These are phyloP conservation scores for Phymatocera aterrima DNA, from an alignment of 2,888 invertebrate species.

Conservation along the genomic window DNA sequence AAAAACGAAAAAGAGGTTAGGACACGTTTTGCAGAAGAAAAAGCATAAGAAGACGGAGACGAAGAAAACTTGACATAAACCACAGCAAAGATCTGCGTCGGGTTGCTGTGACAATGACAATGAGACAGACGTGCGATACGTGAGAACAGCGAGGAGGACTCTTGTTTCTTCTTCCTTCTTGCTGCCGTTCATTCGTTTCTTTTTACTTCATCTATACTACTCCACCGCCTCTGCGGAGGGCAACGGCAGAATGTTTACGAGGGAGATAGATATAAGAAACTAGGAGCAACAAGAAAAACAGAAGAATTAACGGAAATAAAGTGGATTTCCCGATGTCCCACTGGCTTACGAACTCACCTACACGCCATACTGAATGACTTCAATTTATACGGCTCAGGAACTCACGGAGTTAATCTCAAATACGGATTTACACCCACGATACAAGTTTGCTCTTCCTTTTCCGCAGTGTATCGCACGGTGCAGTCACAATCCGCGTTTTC, in stretches of 20 bases:
- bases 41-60: too few relatives aligned
- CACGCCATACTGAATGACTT: conserved; percentile 63
- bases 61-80: background rate
- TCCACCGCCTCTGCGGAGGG: background rate
- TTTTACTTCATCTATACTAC: background rate
- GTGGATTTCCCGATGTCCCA: conserved; percentile 59
- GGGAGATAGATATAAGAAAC: background rate
- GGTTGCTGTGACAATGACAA: too few relatives aligned
- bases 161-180: background rate
- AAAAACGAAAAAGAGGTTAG: background rate
- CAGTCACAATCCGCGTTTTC: background rate
- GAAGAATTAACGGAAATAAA: conserved; percentile 69
- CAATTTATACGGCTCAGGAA: conserved; percentile 68
- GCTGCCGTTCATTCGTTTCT: too few relatives aligned
- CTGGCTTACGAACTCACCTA: conserved; percentile 42
- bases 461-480: background rate
- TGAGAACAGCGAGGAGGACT: background rate
- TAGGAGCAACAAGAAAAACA: background rate
- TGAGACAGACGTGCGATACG: background rate
- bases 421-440: conserved; percentile 69
- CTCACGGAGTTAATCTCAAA: conserved; percentile 67
- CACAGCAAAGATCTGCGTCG: conserved; percentile 1
- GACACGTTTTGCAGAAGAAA: background rate
- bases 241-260: background rate
- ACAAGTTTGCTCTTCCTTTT: conserved; percentile 51